Evolutionary conservation across 2,888 invertebrate genomes (phyloP).

Genomic region (Linhomoeus sp.): DNA sequence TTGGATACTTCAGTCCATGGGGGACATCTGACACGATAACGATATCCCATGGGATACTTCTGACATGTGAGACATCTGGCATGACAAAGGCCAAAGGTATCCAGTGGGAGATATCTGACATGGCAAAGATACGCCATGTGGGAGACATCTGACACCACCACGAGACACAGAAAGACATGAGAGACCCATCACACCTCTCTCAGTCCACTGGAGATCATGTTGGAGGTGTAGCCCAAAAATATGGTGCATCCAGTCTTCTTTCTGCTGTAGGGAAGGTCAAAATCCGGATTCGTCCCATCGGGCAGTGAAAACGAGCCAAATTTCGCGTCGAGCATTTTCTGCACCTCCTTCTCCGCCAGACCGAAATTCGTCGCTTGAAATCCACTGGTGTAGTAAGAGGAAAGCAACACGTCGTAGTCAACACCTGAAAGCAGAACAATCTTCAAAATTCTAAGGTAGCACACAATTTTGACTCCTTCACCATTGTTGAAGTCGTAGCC

Average conservation of each 20-base stretch:
- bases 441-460: too few species aligned
- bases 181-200: constrained; percentile 42
- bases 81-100: too few species aligned
- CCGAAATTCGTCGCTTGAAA: background rate
- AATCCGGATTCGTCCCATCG: background rate
- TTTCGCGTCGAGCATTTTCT: background rate
- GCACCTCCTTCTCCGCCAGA: background rate
- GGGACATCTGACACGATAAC: too few species aligned
- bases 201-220: constrained; percentile 82
- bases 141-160: background rate
- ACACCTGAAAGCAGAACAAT: background rate
- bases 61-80: too few species aligned
- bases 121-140: too few species aligned
- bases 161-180: background rate
- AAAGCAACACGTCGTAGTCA: background rate
- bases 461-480: too few species aligned
- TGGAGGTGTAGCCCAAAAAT: constrained; percentile 90
- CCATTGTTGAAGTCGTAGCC: background rate
- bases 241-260: constrained; percentile 52
- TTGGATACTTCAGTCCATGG: too few species aligned
- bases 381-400: background rate
- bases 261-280: too few species aligned
- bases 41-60: too few species aligned
- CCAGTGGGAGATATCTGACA: too few species aligned
- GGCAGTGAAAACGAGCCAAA: background rate